A percentile compares a stretch with the other conserved stretches of the same genome.
Conservation (phyloP, 1,140 invertebrate genomes). For the Wasmannia auropunctata region DNA sequence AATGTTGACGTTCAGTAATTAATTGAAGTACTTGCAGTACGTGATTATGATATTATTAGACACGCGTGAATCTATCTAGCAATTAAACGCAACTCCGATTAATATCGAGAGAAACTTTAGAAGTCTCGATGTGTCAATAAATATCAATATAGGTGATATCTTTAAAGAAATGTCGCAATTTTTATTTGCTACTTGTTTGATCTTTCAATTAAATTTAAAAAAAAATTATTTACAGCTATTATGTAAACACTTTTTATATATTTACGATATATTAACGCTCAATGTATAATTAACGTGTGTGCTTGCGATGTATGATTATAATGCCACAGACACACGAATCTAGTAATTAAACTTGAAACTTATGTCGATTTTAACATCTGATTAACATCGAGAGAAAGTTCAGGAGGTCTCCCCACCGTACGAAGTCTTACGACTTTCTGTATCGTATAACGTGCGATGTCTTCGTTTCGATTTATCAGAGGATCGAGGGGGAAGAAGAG, state of each 20-base stretch:
- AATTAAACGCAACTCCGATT: neutral
- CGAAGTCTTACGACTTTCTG: neutral
- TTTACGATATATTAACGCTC: neutral
- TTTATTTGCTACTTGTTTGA: neutral
- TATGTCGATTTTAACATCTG: neutral
- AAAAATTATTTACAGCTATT: too few relatives aligned
- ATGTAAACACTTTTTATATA: neutral
- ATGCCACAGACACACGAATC: neutral
- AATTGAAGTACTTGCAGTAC: neutral
- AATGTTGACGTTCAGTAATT: neutral
- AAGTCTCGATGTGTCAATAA: neutral
- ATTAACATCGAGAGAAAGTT: conserved; percentile 18
- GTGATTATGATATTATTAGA: neutral
- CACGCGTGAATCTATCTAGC: neutral
- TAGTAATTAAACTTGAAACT: neutral
- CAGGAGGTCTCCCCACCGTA: conserved; percentile 27
- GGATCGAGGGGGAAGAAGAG: conserved; percentile 38
- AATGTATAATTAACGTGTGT: neutral
- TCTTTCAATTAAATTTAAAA: neutral
- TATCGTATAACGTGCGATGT: neutral
- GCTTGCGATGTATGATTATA: neutral
- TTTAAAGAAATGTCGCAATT: neutral
- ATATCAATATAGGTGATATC: neutral
- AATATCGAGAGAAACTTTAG: conserved; percentile 2
- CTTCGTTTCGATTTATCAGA: conserved; percentile 43